These are phyloP conservation scores for Theodoxus fluviatilis DNA, from an alignment of 2,888 invertebrate genomes.

Conservation along the genomic window DNA sequence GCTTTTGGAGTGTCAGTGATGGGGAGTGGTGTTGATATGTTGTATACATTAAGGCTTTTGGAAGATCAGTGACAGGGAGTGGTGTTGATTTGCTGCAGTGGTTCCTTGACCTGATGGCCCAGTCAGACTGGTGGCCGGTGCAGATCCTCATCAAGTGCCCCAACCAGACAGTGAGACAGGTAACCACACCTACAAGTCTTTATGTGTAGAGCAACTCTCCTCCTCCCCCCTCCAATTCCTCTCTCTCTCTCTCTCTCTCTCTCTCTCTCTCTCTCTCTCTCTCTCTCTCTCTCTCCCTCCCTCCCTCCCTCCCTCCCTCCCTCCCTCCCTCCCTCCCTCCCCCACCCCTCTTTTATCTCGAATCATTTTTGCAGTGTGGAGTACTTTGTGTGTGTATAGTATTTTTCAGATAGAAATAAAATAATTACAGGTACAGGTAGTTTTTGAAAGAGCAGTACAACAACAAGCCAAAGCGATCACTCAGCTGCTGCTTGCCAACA, in stretches of 20 bases:
- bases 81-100: constrained; percentile 70
- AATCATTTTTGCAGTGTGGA: no score
- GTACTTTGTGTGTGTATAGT: no score
- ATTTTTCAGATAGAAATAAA: no score
- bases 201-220: constrained; percentile 19
- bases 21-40: neutral
- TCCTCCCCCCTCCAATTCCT: neutral
- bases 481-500: no score
- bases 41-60: neutral
- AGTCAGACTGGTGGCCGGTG: constrained; percentile 94
- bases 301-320: no score
- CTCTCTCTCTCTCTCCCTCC: neutral
- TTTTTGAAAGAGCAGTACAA: no score
- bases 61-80: neutral
- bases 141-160: constrained; percentile 94
- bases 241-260: neutral
- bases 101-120: constrained; percentile 91
- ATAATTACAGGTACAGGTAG: no score
- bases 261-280: constrained; percentile 1
- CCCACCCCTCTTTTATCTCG: no score
- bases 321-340: no score
- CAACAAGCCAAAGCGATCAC: no score
- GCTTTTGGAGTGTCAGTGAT: neutral
- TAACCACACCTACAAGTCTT: no score
- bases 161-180: constrained; percentile 94